Base-by-base conservation (phyloP, 2,888 invertebrate genomes). In the Scaptomyza cyrtandrae region DNA sequence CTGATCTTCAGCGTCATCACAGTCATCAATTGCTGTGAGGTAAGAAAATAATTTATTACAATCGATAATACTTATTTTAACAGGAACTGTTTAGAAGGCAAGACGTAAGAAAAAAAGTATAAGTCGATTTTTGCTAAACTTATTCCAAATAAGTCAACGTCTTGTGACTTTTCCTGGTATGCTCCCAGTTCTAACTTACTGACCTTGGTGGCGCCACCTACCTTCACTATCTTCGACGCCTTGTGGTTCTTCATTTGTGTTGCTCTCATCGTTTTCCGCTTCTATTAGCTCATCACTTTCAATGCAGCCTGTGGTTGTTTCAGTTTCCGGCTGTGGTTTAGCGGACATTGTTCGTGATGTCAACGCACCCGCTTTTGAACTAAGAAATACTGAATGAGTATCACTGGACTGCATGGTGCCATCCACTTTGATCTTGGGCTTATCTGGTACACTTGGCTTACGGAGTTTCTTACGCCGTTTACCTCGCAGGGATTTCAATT, bases 371-470 rank as follows among this genome's bases (percentile, higher is more conserved):
- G 46, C 56, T 44, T 63, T 52, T 16, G 56, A 68, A 54, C 60
- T 71, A 16, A 68, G 41, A 29, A 70, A 60, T 3, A 86, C 86
- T 35, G 74, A 70, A 49, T 68, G 63, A 9, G 75, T 59, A 35
- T 77, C 84, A 33, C 83, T 83, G 41, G 83, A 56, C 46, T 70
- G 81, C 55, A 70, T 68, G 11, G 60, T 46, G n/a, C 63, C 72
- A 50, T 83, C 82, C 13, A 68, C 16, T 6, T 86, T 82, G 37
- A 80, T 86, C 41, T 64, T 57, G 0, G 82, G 82, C 0, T 45
- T 27, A 58, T 87, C 83, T 13, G 81, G 86, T 3, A 87, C 88
- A n/a, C 52, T 27, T 0, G 85, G 39, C 0, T 0, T 10, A 2
- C 14, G 45, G 7, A 24, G 24, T 6, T 29, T n/a, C 16, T 54